Evolutionary conservation across 2,113 vertebrate genomes (phyloP).

Genomic region (Centrocercus urophasianus): DNA sequence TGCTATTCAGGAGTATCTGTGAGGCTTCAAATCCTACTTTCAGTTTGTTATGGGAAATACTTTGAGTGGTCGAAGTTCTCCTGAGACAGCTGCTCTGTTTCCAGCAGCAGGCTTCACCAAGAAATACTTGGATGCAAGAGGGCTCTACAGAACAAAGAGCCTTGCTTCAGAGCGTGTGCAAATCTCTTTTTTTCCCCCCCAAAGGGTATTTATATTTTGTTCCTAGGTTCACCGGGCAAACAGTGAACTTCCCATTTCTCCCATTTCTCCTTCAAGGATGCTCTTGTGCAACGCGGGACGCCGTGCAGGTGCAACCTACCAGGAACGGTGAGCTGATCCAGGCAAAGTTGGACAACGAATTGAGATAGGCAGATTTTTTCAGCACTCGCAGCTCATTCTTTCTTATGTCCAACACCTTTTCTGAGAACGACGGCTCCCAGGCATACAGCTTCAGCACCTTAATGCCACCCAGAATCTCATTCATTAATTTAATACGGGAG

Average conservation of each 20-base stretch:
- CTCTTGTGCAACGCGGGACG: not conserved
- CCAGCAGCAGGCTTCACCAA: slow-evolving; percentile 13
- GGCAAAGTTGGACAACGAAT: slow-evolving; percentile 86
- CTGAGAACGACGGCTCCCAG: slow-evolving; percentile 91
- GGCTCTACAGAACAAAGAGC: not conserved
- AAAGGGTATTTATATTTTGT: not conserved
- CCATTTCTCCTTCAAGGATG: not conserved
- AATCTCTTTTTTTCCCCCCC: not conserved
- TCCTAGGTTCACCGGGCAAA: not conserved
- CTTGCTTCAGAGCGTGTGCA: not conserved
- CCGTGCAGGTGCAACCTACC: slow-evolving; percentile 72
- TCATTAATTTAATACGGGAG: slow-evolving; percentile 93
- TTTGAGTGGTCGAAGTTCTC: slow-evolving; percentile 38
- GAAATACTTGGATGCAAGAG: not conserved
- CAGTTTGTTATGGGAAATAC: slow-evolving; percentile 31
- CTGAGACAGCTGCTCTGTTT: slow-evolving; percentile 11
- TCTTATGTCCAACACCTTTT: slow-evolving; percentile 87
- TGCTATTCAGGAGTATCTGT: not conserved
- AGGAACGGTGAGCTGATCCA: slow-evolving; percentile 93
- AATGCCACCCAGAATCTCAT: slow-evolving; percentile 93
- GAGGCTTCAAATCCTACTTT: slow-evolving; percentile 28
- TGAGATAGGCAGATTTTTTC: slow-evolving; percentile 85
- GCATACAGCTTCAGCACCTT: slow-evolving; percentile 97
- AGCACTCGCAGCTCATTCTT: slow-evolving; percentile 87
- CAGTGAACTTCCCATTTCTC: not conserved